Percentiles rank a stretch among this genome's conserved stretches.
phyloP scores from a whole-genome alignment of 2,888 invertebrate species.

The Yponomeuta malinellus region DNA sequence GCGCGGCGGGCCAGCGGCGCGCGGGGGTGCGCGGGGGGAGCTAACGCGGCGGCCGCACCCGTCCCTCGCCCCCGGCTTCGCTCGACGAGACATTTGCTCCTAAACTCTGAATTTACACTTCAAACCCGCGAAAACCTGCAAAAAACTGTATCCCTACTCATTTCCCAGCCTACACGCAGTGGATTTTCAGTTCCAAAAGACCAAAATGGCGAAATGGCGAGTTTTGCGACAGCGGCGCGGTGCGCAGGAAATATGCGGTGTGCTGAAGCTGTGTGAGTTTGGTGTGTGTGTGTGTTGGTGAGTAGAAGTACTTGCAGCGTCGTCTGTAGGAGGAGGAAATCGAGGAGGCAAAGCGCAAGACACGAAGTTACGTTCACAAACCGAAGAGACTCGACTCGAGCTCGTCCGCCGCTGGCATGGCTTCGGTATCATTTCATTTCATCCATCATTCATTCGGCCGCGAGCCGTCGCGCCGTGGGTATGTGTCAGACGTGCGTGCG shows the following conservation, averaged over 20 bases:
- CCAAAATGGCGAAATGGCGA: slow-evolving; percentile 22
- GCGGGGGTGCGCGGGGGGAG: slow-evolving; percentile 37
- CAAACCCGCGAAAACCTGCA: slow-evolving; percentile 20
- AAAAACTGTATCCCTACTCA: slow-evolving; percentile 9
- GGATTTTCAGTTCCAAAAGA: not conserved
- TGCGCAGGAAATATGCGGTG: slow-evolving; percentile 42
- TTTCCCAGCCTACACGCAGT: not conserved
- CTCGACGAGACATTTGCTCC: slow-evolving; percentile 46
- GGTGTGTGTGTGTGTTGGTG: slow-evolving; percentile 41
- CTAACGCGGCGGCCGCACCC: slow-evolving; percentile 29
- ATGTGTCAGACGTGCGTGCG: slow-evolving; percentile 22
- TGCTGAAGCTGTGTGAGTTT: slow-evolving; percentile 25
- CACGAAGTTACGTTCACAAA: not conserved
- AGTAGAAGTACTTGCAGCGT: slow-evolving; percentile 28
- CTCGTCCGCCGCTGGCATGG: not conserved
- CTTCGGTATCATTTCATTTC: not conserved
- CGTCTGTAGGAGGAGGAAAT: slow-evolving; percentile 49
- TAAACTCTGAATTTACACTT: slow-evolving; percentile 63
- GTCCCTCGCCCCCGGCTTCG: slow-evolving; percentile 28
- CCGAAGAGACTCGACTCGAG: not conserved
- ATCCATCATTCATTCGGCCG: slow-evolving; percentile 38
- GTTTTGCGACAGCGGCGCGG: slow-evolving; percentile 36
- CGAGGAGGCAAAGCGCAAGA: slow-evolving; percentile 24
- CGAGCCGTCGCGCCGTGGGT: slow-evolving; percentile 29
- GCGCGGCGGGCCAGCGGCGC: slow-evolving; percentile 23